Evolutionary conservation across 2,113 vertebrate species (phyloP).

Genomic region (Psophia crepitans): DNA sequence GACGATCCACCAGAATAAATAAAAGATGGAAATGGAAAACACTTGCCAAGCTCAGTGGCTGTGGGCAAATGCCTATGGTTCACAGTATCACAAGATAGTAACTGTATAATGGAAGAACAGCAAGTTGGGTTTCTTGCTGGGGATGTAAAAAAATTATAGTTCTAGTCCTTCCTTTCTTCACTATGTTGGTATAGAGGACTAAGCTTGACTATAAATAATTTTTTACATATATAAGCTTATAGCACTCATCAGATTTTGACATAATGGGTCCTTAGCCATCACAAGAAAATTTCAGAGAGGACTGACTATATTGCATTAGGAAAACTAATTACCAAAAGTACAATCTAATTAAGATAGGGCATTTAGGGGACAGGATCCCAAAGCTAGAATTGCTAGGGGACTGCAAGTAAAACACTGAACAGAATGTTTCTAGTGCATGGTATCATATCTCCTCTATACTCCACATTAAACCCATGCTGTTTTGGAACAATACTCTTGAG

Average conservation of each 20-base stretch:
- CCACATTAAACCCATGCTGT: neutral
- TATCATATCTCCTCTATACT: neutral
- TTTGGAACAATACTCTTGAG: neutral
- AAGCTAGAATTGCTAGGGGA: neutral
- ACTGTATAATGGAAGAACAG: neutral
- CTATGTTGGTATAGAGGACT: neutral
- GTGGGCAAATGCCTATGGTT: neutral
- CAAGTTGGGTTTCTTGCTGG: neutral
- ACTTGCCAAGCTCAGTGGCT: neutral
- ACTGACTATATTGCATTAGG: neutral
- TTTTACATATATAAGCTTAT: neutral
- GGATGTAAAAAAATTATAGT: neutral
- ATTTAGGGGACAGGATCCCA: slow-evolving; percentile 21
- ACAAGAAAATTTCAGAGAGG: slow-evolving; percentile 9
- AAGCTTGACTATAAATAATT: neutral
- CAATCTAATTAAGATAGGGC: slow-evolving; percentile 49
- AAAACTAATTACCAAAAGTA: slow-evolving; percentile 61
- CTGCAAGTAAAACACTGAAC: neutral
- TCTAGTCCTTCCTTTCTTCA: neutral
- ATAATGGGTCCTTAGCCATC: neutral
- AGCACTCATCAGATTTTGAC: neutral
- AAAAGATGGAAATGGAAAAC: neutral
- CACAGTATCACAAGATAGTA: neutral
- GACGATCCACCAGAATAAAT: neutral
- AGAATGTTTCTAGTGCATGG: neutral